Conservation (phyloP, 2,888 invertebrate genomes). For the Hydraecia micacea region DNA sequence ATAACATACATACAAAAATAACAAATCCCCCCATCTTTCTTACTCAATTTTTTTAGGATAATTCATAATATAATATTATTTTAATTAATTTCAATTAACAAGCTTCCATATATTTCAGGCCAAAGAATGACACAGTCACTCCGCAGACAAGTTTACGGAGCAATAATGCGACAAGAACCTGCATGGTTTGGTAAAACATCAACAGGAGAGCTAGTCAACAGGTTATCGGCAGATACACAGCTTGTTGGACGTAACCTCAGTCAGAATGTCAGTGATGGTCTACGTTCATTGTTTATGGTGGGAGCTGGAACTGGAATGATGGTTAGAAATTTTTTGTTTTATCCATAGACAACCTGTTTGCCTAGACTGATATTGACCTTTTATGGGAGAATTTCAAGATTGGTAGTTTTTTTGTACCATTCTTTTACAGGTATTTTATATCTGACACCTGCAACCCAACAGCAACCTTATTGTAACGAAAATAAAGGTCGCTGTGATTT, state of each 20-base stretch:
- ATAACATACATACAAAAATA: background rate
- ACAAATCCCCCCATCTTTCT: background rate
- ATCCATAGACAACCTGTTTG: no score
- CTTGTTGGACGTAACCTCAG: conserved; percentile 97
- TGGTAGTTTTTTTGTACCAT: background rate
- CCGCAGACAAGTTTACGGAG: conserved; percentile 94
- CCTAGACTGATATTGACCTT: background rate
- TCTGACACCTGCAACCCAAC: background rate
- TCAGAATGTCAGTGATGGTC: conserved; percentile 98
- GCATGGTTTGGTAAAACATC: conserved; percentile 97
- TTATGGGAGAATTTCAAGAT: background rate
- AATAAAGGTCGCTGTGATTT: background rate
- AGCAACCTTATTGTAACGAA: background rate
- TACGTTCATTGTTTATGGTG: conserved; percentile 96
- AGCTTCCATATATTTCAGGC: conserved; percentile 88
- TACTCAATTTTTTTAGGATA: background rate
- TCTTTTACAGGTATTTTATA: background rate
- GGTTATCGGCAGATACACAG: conserved; percentile 97
- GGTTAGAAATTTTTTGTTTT: conserved; percentile 89
- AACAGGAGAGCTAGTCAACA: conserved; percentile 97
- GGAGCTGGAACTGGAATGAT: conserved; percentile 97
- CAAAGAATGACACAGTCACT: conserved; percentile 96
- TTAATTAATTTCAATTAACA: background rate
- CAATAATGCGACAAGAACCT: conserved; percentile 96
- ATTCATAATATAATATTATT: no score